Percentiles rank a stretch among this genome's conserved stretches.
Conservation (phyloP, 2,797 vertebrate species). For the Centropyge bicolor region DNA sequence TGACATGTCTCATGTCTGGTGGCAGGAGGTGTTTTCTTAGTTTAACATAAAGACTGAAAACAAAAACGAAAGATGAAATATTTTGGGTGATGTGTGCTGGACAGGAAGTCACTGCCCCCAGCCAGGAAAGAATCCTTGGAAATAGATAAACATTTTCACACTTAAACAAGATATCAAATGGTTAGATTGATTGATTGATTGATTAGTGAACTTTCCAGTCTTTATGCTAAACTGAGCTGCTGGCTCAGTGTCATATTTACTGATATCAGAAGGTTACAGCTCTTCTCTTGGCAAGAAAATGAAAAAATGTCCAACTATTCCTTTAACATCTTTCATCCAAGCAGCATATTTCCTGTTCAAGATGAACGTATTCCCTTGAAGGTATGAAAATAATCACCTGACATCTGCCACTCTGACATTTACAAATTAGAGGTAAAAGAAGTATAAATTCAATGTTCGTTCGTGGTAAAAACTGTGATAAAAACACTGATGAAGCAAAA, state of each 20-base stretch:
- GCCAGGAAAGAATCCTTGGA: neutral
- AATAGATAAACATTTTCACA: neutral
- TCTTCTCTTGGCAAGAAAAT: neutral
- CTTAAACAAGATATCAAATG: neutral
- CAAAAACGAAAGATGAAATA: neutral
- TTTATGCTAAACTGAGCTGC: neutral
- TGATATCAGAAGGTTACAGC: too few relatives aligned
- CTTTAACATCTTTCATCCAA: neutral
- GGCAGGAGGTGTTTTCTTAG: neutral
- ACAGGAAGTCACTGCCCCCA: neutral
- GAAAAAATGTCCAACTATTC: neutral
- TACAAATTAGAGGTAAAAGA: conserved; percentile 21
- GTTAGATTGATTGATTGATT: too few relatives aligned
- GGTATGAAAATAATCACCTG: conserved; percentile 8
- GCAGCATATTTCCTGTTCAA: neutral
- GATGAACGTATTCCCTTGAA: neutral
- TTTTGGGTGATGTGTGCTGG: neutral
- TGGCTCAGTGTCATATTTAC: neutral
- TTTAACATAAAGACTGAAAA: neutral
- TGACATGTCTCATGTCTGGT: neutral
- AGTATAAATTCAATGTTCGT: conserved; percentile 1
- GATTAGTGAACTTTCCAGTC: neutral
- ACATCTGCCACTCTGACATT: neutral
- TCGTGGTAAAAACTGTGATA: conserved; percentile 24
- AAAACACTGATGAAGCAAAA: conserved; percentile 46